Base-by-base conservation (phyloP, 1,140 invertebrate species). In the Battus philenor region DNA sequence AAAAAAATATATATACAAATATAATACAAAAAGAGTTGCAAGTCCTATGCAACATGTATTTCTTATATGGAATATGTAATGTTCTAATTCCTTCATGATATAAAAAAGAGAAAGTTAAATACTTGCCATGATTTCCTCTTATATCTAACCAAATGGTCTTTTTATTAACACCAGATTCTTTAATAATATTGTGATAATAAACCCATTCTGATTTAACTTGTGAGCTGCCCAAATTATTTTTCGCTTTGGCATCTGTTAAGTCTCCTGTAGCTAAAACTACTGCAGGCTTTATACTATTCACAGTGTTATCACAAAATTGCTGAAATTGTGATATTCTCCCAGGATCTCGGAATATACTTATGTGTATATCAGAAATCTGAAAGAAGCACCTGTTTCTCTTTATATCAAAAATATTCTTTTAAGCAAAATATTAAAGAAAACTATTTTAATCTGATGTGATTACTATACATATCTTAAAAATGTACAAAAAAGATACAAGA, bases 61-160 rank as follows among this genome's bases (percentile, higher is more conserved):
- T n/a, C n/a, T n/a, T n/a, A n/a, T n/a, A n/a, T n/a, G n/a, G n/a
- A n/a, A n/a, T n/a, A n/a, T n/a, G n/a, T n/a, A n/a, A n/a, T n/a
- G n/a, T n/a, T n/a, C n/a, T n/a, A n/a, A n/a, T n/a, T n/a, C n/a
- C n/a, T n/a, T n/a, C n/a, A n/a, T n/a, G n/a, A n/a, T n/a, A n/a
- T n/a, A n/a, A n/a, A n/a, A n/a, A n/a, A n/a, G n/a, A n/a, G n/a
- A n/a, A n/a, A n/a, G n/a, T n/a, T n/a, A n/a, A n/a, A 29, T 9
- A 50, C 59, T 74, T 87, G 97, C 95, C 96, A 91, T 98, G 97
- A 89, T 98, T 98, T 77, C 97, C 97, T 82, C 96, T 88, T 46
- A 97, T 93, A 86, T 98, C 97, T 30, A 98, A 84, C 95, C 96
- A 98, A 5, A 89, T 84, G 2, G 94, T 95, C 71, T 90, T 91